Conservation (phyloP, 23 tunicate genomes). For the Phallusia fumigata region DNA sequence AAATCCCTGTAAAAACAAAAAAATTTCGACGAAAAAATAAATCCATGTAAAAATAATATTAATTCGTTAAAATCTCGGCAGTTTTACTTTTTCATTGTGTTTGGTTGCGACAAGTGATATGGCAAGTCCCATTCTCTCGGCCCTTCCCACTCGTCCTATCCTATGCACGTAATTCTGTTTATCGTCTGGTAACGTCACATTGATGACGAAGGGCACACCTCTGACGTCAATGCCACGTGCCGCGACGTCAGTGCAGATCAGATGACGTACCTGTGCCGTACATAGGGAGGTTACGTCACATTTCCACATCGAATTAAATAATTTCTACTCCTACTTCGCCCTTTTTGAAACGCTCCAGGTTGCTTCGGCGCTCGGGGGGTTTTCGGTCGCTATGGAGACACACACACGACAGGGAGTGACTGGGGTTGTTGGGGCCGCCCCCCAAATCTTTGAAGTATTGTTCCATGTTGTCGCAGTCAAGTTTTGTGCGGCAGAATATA, state of each 20-base stretch:
- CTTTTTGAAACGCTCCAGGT: conserved; percentile 73
- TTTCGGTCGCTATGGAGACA: conserved; percentile 90
- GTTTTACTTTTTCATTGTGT: conserved; percentile 78
- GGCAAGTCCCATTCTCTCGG: conserved; percentile 96
- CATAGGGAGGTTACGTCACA: not conserved
- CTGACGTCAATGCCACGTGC: conserved; percentile 91
- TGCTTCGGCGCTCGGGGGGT: conserved; percentile 74
- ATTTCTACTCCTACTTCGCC: conserved; percentile 22
- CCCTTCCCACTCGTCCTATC: conserved; percentile 93
- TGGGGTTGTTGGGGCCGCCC: conserved; percentile 64
- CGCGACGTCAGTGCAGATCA: conserved; percentile 96
- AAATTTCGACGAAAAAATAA: too few relatives aligned
- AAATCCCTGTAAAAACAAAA: too few relatives aligned
- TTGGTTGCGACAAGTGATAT: conserved; percentile 83
- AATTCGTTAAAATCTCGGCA: too few relatives aligned
- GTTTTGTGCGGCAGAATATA: conserved; percentile 88
- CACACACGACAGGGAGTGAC: conserved; percentile 73
- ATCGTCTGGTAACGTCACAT: conserved; percentile 95
- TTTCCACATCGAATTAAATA: not conserved
- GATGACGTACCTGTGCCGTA: conserved; percentile 61
- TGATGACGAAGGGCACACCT: conserved; percentile 93
- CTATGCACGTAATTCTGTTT: conserved; percentile 93
- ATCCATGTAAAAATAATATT: too few relatives aligned
- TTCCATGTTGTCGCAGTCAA: conserved; percentile 95
- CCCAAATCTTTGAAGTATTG: conserved; percentile 56